Evolutionary conservation across 2,113 vertebrate genomes (phyloP).

Genomic region (Platichthys stellatus): DNA sequence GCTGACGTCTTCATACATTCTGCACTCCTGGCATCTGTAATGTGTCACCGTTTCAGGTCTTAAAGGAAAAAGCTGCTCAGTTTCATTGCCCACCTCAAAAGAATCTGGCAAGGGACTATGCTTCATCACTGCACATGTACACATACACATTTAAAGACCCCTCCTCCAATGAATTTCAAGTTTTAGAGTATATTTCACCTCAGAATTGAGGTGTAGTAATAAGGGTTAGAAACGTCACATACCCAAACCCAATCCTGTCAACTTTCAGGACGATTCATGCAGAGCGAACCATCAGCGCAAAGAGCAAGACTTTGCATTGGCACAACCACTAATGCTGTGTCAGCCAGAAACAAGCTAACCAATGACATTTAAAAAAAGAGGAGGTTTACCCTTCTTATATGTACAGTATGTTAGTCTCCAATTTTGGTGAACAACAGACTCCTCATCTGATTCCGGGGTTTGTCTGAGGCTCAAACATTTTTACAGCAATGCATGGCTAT

Average conservation of each 20-base stretch:
- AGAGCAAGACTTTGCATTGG: neutral
- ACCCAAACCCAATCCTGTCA: neutral
- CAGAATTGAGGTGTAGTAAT: neutral
- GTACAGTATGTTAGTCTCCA: no score
- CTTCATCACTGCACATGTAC: constrained; percentile 17
- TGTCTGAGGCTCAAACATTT: neutral
- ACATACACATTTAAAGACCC: neutral
- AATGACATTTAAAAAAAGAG: neutral
- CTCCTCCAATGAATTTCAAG: neutral
- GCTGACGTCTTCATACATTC: constrained; percentile 4
- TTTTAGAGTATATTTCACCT: neutral
- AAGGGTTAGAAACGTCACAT: neutral
- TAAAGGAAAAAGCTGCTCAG: constrained; percentile 25
- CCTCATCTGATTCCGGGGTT: neutral
- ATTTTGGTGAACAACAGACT: neutral
- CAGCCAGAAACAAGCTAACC: neutral
- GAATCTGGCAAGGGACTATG: constrained; percentile 30
- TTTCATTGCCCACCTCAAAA: constrained; percentile 38
- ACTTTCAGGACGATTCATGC: neutral
- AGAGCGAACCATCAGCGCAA: neutral
- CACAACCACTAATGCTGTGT: neutral
- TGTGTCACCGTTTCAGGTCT: constrained; percentile 48
- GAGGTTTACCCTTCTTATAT: neutral
- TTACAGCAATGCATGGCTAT: no score
- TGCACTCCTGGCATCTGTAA: constrained; percentile 49